Evolutionary conservation across 2,113 vertebrate genomes (phyloP), one percentile per base, ranked within the genome.

Genomic region (Poecile atricapillus): DNA sequence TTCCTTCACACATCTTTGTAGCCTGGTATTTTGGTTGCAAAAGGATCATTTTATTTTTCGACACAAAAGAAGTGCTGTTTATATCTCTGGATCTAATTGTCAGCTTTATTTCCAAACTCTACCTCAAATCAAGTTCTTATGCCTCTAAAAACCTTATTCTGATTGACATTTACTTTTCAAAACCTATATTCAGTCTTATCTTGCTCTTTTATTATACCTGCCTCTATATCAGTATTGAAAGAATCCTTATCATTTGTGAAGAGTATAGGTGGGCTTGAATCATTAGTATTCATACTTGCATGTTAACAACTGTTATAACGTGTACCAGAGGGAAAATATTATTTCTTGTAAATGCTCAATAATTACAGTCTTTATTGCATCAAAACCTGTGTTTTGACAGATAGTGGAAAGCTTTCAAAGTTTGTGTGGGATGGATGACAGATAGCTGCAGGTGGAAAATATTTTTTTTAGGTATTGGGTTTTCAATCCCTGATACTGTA

Each of bases 351-450:
- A 97, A 96, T 97, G 97, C 96, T 97, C 96, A 91, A 95, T 98
- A 97, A 98, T 98, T 97, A 97, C 68, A 97, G 97, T 97, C 97
- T 98, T 98, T 97, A 98, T 97, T 97, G 95, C 96, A 97, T 97
- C 97, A 97, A 96, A 93, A 94, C 92, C 97, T 91, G 62, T 97
- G 96, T 93, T 94, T 95, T 98, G 97, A 97, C 97, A 98, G 94
- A 76, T 91, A 96, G 93, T 96, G 91, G 96, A 97, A 98, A 97
- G 96, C 95, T 97, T 97, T 97, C 67, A 90, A 84, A 74, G 84
- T 94, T 74, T 95, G 53, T 55, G 50, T 96, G 91, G 96, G 96
- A 97, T 94, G 95, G 93, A 73, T 97, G 97, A 97, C 96, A 97
- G 96, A 96, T 95, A 83, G 90, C 95, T 97, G 87, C 81, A 94